Evolutionary conservation across 2,888 invertebrate genomes (phyloP).

Genomic region (Tiphia femorata): DNA sequence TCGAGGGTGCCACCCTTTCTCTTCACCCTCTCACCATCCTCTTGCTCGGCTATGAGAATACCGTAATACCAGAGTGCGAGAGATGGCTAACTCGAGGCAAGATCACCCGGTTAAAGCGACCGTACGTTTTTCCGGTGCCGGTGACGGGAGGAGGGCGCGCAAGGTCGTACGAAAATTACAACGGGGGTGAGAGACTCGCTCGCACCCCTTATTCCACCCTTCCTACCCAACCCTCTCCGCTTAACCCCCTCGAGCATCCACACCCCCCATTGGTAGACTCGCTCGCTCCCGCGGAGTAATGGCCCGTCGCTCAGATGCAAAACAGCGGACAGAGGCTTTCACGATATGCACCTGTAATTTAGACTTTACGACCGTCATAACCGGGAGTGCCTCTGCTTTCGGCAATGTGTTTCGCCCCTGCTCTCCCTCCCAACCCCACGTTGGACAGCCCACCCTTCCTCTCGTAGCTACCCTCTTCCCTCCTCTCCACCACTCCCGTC

Average conservation of each 20-base stretch:
- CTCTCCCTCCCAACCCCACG: background rate
- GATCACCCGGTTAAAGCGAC: background rate
- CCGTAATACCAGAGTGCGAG: too few relatives aligned
- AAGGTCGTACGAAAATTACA: background rate
- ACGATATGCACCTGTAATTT: slow-evolving; percentile 38
- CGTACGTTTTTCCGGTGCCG: background rate
- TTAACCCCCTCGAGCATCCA: too few relatives aligned
- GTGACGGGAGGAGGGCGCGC: too few relatives aligned
- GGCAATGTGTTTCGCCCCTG: slow-evolving; percentile 27
- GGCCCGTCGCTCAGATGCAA: slow-evolving; percentile 23
- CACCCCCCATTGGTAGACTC: too few relatives aligned
- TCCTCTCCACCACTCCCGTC: background rate
- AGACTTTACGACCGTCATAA: slow-evolving; percentile 42
- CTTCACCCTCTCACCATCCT: too few relatives aligned
- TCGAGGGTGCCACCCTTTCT: too few relatives aligned
- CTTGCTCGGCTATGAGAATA: too few relatives aligned
- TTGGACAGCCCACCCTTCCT: too few relatives aligned
- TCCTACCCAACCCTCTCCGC: too few relatives aligned
- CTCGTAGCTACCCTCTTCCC: background rate
- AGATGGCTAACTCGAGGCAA: too few relatives aligned
- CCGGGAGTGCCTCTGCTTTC: slow-evolving; percentile 33
- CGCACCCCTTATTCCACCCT: too few relatives aligned
- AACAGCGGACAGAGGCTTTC: slow-evolving; percentile 15
- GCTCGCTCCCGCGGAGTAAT: slow-evolving; percentile 1
- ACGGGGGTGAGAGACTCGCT: too few relatives aligned